These are phyloP conservation scores for Rhinatrema bivittatum DNA, from an alignment of 2,797 vertebrate genomes.

Conservation along the genomic window DNA sequence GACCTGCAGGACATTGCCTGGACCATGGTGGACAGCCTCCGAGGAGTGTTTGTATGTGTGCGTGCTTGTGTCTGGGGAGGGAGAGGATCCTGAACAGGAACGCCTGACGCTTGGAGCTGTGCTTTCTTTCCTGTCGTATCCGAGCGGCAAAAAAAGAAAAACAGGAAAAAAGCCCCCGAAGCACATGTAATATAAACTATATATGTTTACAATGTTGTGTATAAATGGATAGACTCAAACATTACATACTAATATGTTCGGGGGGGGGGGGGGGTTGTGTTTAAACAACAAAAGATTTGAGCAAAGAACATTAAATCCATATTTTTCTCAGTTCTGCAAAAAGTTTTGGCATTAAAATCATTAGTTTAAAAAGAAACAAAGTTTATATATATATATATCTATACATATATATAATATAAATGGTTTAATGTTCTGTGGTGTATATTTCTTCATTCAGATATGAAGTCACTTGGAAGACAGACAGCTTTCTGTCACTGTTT, in stretches of 20 bases:
- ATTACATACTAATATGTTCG: constrained; percentile 68
- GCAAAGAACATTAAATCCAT: constrained; percentile 69
- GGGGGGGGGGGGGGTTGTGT: constrained; percentile 35
- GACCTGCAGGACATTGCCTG: too few species aligned
- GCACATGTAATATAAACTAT: constrained; percentile 99
- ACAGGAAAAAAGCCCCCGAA: constrained; percentile 74
- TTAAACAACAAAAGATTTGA: constrained; percentile 47
- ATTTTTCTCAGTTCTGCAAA: constrained; percentile 77
- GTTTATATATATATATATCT: too few species aligned
- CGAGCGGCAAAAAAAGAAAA: constrained; percentile 61
- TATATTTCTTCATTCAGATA: constrained; percentile 80
- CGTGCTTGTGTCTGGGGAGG: too few species aligned
- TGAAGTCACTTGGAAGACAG: too few species aligned
- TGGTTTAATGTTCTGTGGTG: constrained; percentile 86
- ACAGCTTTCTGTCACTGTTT: too few species aligned
- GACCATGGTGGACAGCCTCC: constrained; percentile 19
- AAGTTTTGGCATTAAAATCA: constrained; percentile 56
- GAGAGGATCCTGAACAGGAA: not conserved
- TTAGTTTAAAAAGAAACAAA: constrained; percentile 54
- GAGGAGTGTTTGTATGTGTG: too few species aligned
- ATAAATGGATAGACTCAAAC: constrained; percentile 90
- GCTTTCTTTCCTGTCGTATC: constrained; percentile 51
- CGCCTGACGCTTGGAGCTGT: not conserved
- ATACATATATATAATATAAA: constrained; percentile 68
- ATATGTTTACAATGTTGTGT: constrained; percentile 99